phyloP scores from a whole-genome alignment of 2,113 vertebrate genomes.

The Menidia beryllina region DNA sequence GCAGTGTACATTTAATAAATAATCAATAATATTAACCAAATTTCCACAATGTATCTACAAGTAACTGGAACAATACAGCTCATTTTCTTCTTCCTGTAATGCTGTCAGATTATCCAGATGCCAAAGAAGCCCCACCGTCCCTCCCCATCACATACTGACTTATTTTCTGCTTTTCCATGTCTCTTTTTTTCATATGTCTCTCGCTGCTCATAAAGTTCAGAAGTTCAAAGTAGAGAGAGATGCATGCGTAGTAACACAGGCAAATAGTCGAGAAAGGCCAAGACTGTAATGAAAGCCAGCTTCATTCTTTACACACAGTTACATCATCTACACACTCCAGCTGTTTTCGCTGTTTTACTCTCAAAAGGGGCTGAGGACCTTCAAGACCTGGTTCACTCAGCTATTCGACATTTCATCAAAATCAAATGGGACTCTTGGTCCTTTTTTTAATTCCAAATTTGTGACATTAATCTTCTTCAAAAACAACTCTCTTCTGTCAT shows the following conservation, averaged over 20 bases:
- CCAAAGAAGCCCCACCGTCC: slow-evolving; percentile 2
- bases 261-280: slow-evolving; percentile 18
- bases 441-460: background rate
- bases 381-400: background rate
- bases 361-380: background rate
- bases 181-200: background rate
- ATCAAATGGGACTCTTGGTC: background rate
- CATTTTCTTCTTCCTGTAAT: background rate
- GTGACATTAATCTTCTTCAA: background rate
- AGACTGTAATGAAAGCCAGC: slow-evolving; percentile 59
- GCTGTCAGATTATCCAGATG: slow-evolving; percentile 4
- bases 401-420: background rate
- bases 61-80: slow-evolving; percentile 1
- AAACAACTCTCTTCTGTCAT: background rate
- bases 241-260: slow-evolving; percentile 14
- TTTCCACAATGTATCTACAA: slow-evolving; percentile 37
- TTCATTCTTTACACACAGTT: slow-evolving; percentile 39
- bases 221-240: slow-evolving; percentile 47
- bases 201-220: slow-evolving; percentile 46
- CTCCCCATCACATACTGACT: slow-evolving; percentile 9
- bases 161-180: slow-evolving; percentile 17
- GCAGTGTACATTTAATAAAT: slow-evolving; percentile 32
- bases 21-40: too few relatives aligned
- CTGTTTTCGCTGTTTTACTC: background rate
- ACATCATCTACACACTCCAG: slow-evolving; percentile 35